These are phyloP conservation scores for Pristionchus arcanus DNA, from an alignment of 2,888 invertebrate genomes.

Conservation along the genomic window DNA sequence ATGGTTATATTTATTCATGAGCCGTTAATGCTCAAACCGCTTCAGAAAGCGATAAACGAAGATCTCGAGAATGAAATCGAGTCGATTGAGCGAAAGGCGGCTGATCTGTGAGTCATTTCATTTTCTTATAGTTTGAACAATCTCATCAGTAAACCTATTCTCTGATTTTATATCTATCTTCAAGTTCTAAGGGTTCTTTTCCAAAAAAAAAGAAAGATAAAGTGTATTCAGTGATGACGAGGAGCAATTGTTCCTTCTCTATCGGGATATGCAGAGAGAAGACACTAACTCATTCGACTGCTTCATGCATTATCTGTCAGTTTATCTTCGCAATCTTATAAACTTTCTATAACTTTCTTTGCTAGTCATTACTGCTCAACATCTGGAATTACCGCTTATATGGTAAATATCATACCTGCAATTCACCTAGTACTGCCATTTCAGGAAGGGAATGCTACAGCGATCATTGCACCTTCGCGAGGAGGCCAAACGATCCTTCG, in stretches of 20 bases:
- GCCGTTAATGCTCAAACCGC: not conserved
- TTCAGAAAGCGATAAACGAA: slow-evolving; percentile 61
- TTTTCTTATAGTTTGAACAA: not conserved
- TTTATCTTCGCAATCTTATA: not conserved
- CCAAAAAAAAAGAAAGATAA: not conserved
- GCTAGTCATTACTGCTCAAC: no score
- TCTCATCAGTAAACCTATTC: not conserved
- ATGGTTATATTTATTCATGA: not conserved
- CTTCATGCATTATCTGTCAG: slow-evolving; percentile 83
- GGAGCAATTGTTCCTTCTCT: slow-evolving; percentile 15
- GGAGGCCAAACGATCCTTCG: slow-evolving; percentile 88
- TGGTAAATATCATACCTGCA: no score
- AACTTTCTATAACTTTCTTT: no score
- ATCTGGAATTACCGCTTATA: no score
- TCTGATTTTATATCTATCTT: not conserved
- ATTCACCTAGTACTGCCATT: slow-evolving; percentile 63
- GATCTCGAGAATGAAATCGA: slow-evolving; percentile 68
- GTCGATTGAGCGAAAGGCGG: slow-evolving; percentile 64
- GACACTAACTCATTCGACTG: slow-evolving; percentile 86
- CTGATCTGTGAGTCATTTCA: slow-evolving; percentile 40
- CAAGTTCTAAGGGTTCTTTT: not conserved
- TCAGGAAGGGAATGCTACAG: slow-evolving; percentile 92
- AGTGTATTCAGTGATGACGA: slow-evolving; percentile 16
- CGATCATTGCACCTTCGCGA: slow-evolving; percentile 89
- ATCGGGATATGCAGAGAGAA: slow-evolving; percentile 56